Evolutionary conservation across 2,113 vertebrate genomes (phyloP).

Genomic region (Cheirogaleus medius): DNA sequence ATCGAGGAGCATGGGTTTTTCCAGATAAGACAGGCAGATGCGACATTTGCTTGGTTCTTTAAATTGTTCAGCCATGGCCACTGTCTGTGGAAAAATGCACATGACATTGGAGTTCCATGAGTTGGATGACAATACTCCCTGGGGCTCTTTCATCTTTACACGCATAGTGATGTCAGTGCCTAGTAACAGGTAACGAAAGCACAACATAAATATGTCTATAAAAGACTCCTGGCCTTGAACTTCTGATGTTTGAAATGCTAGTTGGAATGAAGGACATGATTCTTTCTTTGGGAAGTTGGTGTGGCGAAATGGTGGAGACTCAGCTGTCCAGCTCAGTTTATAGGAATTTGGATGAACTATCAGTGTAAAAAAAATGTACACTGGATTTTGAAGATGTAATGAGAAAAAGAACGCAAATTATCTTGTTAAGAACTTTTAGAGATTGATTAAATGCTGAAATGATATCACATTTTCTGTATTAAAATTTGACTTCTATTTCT

Average conservation of each 20-base stretch:
- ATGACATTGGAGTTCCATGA: neutral
- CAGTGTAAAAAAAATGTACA: neutral
- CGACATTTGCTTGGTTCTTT: neutral
- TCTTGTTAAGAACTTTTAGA: neutral
- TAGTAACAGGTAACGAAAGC: rapidly evolving
- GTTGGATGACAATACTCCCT: no score
- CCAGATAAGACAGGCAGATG: neutral
- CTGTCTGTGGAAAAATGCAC: neutral
- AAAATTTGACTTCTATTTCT: neutral
- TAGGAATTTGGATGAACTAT: neutral
- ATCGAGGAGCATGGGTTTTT: neutral
- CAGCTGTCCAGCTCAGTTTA: neutral
- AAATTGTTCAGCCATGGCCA: neutral
- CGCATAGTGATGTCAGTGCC: neutral
- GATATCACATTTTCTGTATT: neutral
- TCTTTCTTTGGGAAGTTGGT: neutral
- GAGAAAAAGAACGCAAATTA: neutral
- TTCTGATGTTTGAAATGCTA: neutral
- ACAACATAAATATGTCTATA: no score
- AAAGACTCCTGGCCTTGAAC: neutral
- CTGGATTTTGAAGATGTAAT: neutral
- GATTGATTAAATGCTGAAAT: neutral
- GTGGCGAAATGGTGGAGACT: neutral
- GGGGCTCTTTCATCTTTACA: neutral
- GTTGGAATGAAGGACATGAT: neutral